Evolutionary conservation across 2,888 invertebrate species (phyloP), one percentile per base, ranked within the genome.

Genomic region (Epiblema foenella): DNA sequence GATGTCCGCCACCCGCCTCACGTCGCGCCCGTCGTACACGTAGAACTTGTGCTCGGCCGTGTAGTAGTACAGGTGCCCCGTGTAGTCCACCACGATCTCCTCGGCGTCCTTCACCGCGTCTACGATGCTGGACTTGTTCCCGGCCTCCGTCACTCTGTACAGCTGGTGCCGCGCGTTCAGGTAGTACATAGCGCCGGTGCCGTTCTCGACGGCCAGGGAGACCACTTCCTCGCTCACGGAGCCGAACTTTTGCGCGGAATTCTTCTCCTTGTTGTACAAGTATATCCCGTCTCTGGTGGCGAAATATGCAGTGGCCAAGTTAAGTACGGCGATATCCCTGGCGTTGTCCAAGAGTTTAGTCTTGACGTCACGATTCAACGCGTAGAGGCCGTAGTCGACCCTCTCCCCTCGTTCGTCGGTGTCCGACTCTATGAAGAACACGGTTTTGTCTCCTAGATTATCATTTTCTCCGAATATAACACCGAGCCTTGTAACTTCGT

Each of bases 241-340:
- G 5, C 63, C 63, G 37, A 20, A 63, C 29, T 63, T 63, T 20
- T 63, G 33, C 9, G 63, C 63, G 1, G 52, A 15, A 1, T 52
- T 52, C 17, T 63, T 51, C 10, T 63, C 18, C 12, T 20, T 63
- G 37, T 63, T 52, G 51, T 63, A 63, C 12, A 20, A 33, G 18
- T 63, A 63, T 63, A 63, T 52, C 10, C 63, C 63, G 18, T 63
- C 63, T n/a, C 51, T 52, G 3, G 63, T 10, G 18, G 33, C 63
- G 9, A 63, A 63, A 37, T 63, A 63, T 17, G 33, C 63, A 0
- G 33, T 12, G 18, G 9, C 51, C 18, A 63, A n/a, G 29, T 33
- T 33, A 9, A 52, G 51, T 10, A 63, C 20, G 5, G n/a, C 37
- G 8, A 63, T 63, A 4, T 63, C 63, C 33, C 51, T 8, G 15